phyloP scores from a whole-genome alignment of 2,797 vertebrate species.

The Parauchenoglanis ngamensis region DNA sequence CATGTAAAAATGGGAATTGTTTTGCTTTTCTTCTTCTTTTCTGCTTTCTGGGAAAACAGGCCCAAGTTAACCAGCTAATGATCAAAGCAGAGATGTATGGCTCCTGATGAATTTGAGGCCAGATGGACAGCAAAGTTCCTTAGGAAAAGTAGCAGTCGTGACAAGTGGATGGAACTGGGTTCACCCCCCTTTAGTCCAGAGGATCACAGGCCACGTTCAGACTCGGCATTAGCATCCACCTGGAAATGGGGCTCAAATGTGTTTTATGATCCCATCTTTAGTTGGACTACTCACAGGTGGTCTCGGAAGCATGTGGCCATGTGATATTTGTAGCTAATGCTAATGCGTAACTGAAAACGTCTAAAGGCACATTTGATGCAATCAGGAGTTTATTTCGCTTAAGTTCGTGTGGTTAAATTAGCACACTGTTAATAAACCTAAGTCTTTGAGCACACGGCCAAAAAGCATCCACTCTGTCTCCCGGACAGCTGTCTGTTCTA shows the following conservation, averaged over 20 bases:
- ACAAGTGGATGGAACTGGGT: neutral
- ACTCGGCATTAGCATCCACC: neutral
- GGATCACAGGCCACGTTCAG: neutral
- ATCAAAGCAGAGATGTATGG: conserved; percentile 19
- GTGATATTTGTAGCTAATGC: neutral
- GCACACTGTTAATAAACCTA: neutral
- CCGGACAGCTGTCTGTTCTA: too few species aligned
- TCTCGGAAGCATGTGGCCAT: neutral
- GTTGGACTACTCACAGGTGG: neutral
- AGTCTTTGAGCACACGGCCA: neutral
- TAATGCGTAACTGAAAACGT: neutral
- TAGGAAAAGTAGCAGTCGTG: neutral
- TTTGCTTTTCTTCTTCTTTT: conserved; percentile 50
- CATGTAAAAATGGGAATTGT: conserved; percentile 78
- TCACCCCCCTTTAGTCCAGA: too few species aligned
- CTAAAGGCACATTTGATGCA: neutral
- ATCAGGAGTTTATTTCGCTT: neutral
- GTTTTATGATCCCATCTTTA: neutral
- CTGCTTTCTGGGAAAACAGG: conserved; percentile 61
- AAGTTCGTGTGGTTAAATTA: neutral
- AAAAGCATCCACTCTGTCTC: neutral
- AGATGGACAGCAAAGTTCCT: neutral
- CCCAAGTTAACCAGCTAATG: neutral
- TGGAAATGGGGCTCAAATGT: neutral
- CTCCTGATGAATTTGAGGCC: neutral